phyloP scores from a whole-genome alignment of 1,140 invertebrate genomes.

The Achatina immaculata region DNA sequence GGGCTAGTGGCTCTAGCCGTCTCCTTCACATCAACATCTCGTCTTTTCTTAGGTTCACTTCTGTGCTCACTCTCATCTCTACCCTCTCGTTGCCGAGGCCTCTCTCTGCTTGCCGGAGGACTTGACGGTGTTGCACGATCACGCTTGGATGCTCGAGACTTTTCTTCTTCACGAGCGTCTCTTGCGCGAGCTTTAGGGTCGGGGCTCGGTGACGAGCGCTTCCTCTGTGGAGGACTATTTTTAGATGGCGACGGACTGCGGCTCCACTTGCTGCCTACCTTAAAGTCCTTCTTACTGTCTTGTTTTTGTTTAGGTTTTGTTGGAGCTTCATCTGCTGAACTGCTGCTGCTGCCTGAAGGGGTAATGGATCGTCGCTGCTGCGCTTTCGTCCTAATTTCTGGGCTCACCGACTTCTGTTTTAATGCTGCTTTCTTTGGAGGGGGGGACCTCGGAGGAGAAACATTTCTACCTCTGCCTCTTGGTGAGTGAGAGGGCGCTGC shows the following conservation, averaged over 20 bases:
- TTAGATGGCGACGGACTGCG: neutral
- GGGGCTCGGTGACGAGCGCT: conserved; percentile 10
- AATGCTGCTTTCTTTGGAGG: conserved; percentile 5
- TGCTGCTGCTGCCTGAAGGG: conserved; percentile 30
- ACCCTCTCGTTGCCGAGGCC: neutral
- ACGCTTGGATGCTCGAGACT: neutral
- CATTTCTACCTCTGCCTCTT: conserved; percentile 14
- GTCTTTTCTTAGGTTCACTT: conserved; percentile 1
- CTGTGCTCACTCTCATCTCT: conserved; percentile 7
- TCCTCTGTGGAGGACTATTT: neutral
- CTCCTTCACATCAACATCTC: conserved; percentile 9
- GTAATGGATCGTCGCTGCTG: neutral
- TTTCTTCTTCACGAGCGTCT: neutral
- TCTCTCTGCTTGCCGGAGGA: conserved; percentile 2
- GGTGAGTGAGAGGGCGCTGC: neutral
- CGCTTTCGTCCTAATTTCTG: neutral
- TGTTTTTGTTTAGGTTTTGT: conserved; percentile 3
- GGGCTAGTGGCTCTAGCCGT: neutral
- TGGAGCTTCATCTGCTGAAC: conserved; percentile 29
- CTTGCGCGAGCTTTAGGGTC: neutral
- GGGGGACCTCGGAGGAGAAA: neutral
- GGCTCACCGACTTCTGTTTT: neutral
- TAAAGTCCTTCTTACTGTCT: neutral
- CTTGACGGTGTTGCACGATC: neutral
- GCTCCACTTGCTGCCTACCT: conserved; percentile 17